phyloP scores from a whole-genome alignment of 2,888 invertebrate genomes.

The Brachyptera risi region DNA sequence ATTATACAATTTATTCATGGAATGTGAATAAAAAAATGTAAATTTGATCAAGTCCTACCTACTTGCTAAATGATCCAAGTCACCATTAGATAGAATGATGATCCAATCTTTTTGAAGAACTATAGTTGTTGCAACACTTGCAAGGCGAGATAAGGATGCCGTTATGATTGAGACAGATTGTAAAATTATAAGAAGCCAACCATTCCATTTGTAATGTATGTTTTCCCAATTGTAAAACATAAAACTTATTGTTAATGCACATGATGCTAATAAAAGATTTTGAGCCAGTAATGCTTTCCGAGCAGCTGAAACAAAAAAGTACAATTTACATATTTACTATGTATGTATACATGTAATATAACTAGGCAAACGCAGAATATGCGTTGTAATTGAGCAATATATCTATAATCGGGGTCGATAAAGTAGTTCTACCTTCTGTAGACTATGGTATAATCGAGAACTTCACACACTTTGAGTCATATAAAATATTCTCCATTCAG shows the following conservation, averaged over 20 bases:
- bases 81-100: conserved; percentile 44
- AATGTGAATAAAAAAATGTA: neutral
- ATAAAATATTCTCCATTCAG: no score
- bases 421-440: no score
- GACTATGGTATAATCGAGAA: no score
- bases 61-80: conserved; percentile 44
- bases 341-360: no score
- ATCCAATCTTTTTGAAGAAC: conserved; percentile 49
- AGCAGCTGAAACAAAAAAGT: conserved; percentile 44
- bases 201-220: conserved; percentile 32
- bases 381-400: no score
- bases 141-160: conserved; percentile 43
- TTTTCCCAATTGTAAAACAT: conserved; percentile 32
- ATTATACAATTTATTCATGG: no score
- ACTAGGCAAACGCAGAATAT: no score
- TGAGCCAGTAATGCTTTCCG: conserved; percentile 44
- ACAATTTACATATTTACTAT: no score
- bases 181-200: conserved; percentile 32
- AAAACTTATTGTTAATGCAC: conserved; percentile 41
- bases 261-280: conserved; percentile 44
- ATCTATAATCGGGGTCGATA: no score
- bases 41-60: conserved; percentile 33
- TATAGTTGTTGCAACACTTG: conserved; percentile 43
- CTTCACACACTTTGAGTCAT: no score
- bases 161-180: conserved; percentile 42